Base-by-base conservation (phyloP, 2,797 vertebrate genomes). In the Aplochiton taeniatus region DNA sequence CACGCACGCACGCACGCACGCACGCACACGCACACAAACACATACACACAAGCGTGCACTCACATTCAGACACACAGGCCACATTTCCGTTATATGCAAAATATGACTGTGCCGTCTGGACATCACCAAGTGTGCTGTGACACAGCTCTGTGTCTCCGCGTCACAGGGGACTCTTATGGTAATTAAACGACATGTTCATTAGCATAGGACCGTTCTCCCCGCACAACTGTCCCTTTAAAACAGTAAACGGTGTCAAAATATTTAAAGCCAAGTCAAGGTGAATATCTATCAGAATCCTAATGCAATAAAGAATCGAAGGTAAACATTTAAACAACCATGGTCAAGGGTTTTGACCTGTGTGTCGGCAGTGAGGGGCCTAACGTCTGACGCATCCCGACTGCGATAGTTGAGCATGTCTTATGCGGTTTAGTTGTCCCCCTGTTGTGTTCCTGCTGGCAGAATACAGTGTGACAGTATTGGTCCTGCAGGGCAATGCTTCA, bases 401-500 rank as follows among this genome's bases (percentile, higher is more conserved):
- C n/a, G n/a, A n/a, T n/a, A n/a, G n/a, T n/a, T n/a, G n/a, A 55
- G 68, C 77, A 45, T 48, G 65, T 74, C 18, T 81, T 66, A 77
- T 43, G 80, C 75, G 75, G 49, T 62, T 69, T 51, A 66, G 67
- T 70, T 65, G 79, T 79, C 84, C 58, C 69, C 73, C 74, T 78
- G 66, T 83, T 79, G 78, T 69, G 73, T 78, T 78, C 66, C 71
- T 69, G 65, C 69, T 77, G 80, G 80, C 82, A 68, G 74, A 58
- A 66, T 49, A 86, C 83, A 11, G 49, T 49, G 31, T 3, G 31
- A 44, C 84, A 88, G 61, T 72, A 88, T 89, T 54, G 75, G 71
- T 67, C 64, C 17, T 16, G 74, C 10, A 59, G 84, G 76, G 77
- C 80, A 76, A 69, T 79, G 85, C 83, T 84, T 87, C 81, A 61